Conservation (phyloP, 2,888 invertebrate genomes). For the Drosophila cognata region DNA sequence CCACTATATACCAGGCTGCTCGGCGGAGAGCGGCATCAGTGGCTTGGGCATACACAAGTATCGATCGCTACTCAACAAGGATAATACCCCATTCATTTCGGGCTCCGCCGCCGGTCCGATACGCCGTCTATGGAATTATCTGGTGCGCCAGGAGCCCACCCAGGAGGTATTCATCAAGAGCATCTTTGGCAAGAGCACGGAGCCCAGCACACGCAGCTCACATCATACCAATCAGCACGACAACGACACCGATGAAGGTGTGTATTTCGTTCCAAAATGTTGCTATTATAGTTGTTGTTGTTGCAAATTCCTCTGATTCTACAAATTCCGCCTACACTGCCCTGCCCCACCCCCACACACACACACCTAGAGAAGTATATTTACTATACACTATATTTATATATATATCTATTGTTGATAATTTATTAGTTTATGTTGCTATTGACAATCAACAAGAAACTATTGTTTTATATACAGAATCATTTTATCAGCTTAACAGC, state of each 20-base stretch:
- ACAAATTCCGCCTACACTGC: not conserved
- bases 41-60: conserved; percentile 97
- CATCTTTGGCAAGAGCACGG: conserved; percentile 93
- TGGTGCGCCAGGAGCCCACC: conserved; percentile 96
- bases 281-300: conserved; percentile 41
- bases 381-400: not conserved
- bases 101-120: conserved; percentile 91
- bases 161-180: conserved; percentile 98
- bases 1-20: conserved; percentile 95
- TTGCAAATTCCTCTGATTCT: conserved; percentile 38
- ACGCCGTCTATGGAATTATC: conserved; percentile 95
- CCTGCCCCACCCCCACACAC: not conserved
- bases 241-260: conserved; percentile 83
- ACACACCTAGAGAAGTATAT: conserved; percentile 3
- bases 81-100: conserved; percentile 96
- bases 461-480: not conserved
- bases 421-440: conserved; percentile 2
- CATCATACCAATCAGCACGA: conserved; percentile 66
- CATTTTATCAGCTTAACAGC: not conserved
- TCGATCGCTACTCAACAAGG: conserved; percentile 94
- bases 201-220: conserved; percentile 58
- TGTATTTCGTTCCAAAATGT: conserved; percentile 35
- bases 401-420: not conserved
- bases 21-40: conserved; percentile 90
- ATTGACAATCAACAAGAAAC: not conserved